Evolutionary conservation across 2,797 vertebrate species (phyloP).

Genomic region (Tapirus indicus): DNA sequence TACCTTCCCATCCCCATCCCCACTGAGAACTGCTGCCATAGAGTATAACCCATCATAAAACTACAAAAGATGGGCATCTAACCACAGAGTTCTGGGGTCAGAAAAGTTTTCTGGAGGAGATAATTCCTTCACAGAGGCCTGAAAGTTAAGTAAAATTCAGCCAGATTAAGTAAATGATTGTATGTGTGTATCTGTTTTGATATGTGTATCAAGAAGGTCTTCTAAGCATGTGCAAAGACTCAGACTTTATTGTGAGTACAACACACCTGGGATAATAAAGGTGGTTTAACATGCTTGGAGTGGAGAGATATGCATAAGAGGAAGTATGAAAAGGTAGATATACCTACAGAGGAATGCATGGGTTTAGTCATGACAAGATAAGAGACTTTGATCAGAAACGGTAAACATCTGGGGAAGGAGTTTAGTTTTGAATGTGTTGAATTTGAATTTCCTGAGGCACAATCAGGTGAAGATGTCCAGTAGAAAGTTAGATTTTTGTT

Average conservation of each 20-base stretch:
- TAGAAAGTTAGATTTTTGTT: conserved; percentile 18
- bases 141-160: neutral
- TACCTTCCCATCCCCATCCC: too few species aligned
- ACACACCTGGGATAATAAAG: neutral
- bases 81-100: neutral
- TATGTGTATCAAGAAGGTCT: neutral
- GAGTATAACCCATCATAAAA: neutral
- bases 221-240: neutral
- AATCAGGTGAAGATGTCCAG: neutral
- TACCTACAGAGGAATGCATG: neutral
- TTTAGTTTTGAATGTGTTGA: neutral
- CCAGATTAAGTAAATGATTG: neutral
- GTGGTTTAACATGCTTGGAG: neutral
- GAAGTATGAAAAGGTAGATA: neutral
- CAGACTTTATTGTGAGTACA: neutral
- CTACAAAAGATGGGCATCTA: neutral
- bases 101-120: neutral
- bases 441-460: neutral
- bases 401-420: neutral
- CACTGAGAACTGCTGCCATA: neutral
- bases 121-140: neutral
- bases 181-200: neutral
- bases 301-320: neutral
- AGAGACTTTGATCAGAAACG: neutral
- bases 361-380: neutral